Base-by-base conservation (phyloP, 1,140 invertebrate genomes). In the Batillaria attramentaria region DNA sequence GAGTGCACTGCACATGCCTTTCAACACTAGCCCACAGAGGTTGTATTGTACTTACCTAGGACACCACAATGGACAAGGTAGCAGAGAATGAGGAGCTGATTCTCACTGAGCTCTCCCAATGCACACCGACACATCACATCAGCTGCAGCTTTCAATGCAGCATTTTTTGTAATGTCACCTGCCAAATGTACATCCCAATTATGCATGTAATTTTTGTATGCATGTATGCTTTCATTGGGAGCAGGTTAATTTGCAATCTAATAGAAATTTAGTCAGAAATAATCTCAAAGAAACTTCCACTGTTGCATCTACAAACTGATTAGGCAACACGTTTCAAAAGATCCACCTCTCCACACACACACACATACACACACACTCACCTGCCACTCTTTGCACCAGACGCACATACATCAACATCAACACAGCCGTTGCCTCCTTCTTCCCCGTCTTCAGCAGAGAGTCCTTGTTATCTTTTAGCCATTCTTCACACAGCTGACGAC, bases 401-500 rank as follows among this genome's bases (percentile, higher is more conserved):
- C 31, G 54, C 24, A 75, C 20, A 39, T 75, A 75, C 20, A 65
- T 20, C 24, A 75, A 5, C 57, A 75, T 62, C 46, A 65, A 1
- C 16, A 37, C n/a, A 28, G 33, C 31, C 1, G 8, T 41, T 4
- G 16, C 35, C 33, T 35, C 42, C 35, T 57, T 57, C 46, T 54
- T 37, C 20, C 42, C 35, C 0, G 4, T n/a, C 73, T 62, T 0
- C 33, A 50, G 16, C 54, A n/a, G n/a, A n/a, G n/a, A n/a, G n/a
- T 42, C 42, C 37, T 18, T 57, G 31, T 75, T 62, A 24, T 75
- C 57, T 35, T 41, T 33, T 35, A 75, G 35, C 73, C 73, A 75
- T 18, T 42, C 39, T 4, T 24, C 57, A 28, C 73, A 75, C 20
- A 42, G 39, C 1, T 39, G 24, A 3, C 73, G 57, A 20, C 57